Base-by-base conservation (phyloP, 2,888 invertebrate genomes). In the Ectemnius cavifrons region DNA sequence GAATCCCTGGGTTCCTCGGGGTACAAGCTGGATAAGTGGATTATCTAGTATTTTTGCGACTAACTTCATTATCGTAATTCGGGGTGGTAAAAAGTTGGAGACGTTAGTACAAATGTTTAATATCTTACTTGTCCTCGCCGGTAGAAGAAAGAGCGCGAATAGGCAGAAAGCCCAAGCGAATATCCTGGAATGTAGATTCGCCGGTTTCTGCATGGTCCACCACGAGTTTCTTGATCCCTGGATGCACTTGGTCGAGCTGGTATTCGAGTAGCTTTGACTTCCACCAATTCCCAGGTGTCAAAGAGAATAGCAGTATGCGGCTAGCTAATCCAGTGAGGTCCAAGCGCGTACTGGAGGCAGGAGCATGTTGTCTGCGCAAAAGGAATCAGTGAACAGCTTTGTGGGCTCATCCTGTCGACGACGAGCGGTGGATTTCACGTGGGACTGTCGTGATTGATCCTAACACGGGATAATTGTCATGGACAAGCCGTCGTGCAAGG, bases 301-400 rank as follows among this genome's bases (percentile, higher is more conserved):
- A 4, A 2, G 52, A 52, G 52, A 14, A 16, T 37, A 11, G 8
- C 0, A 37, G 37, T 8, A 6, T 37, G 8, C 37, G 0, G 37
- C 66, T 71, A 71, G 70, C 76, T 85, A 82, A 71, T 85, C 81
- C 81, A 83, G 73, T 72, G 82, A 78, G 72, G 83, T 82, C 81
- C 84, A 82, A 75, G 79, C 81, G 61, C 82, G 82, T 77, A 85
- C 84, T 86, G 88, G 84, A 68, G 84, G 85, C 82, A 86, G 84
- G 78, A 87, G 83, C 83, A 87, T 86, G 73, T 79, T 85, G 78
- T 84, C 89, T 88, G 81, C 56, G 69, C 67, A 77, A 57, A 73
- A 68, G 71, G 78, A 79, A 83, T 84, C 73, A 80, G 80, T 67
- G 77, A 74, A 73, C 73, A 78, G 60, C 66, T 84, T 77, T 76